Conservation (phyloP, 2,113 vertebrate species). For the Cephalopterus ornatus region DNA sequence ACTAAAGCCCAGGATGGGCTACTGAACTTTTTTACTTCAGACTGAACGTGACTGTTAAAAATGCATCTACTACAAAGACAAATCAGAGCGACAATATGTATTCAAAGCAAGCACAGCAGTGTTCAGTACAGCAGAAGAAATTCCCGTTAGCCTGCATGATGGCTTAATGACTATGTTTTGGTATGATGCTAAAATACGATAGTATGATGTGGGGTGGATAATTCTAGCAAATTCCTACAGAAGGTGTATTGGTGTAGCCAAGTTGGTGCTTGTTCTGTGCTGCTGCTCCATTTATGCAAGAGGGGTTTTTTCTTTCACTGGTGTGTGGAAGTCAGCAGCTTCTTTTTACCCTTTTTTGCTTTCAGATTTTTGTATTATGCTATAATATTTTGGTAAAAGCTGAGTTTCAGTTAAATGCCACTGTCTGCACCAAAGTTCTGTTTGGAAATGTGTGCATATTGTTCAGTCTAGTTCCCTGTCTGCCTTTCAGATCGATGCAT, state of each 20-base stretch:
- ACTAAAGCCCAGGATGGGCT: background rate
- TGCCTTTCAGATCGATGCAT: conserved; percentile 43
- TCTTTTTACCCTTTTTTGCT: background rate
- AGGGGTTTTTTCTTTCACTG: background rate
- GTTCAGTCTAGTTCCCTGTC: conserved; percentile 18
- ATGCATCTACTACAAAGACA: conserved; percentile 27
- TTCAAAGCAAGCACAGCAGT: background rate
- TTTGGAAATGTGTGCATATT: background rate
- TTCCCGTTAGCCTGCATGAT: background rate
- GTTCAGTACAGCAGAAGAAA: background rate
- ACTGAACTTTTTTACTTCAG: background rate
- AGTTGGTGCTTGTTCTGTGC: conserved; percentile 9
- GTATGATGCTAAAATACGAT: background rate
- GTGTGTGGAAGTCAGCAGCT: background rate
- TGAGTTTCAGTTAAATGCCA: conserved; percentile 7
- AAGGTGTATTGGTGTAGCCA: background rate
- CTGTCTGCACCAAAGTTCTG: conserved; percentile 21
- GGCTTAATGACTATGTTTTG: background rate
- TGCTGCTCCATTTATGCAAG: conserved; percentile 41
- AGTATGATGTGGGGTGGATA: background rate
- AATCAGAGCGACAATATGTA: background rate
- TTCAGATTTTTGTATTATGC: conserved; percentile 3
- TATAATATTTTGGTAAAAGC: conserved; percentile 17
- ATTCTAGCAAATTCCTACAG: background rate
- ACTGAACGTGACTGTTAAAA: conserved; percentile 30